phyloP scores from a whole-genome alignment of 2,113 vertebrate species.

The Phrynosoma platyrhinos region DNA sequence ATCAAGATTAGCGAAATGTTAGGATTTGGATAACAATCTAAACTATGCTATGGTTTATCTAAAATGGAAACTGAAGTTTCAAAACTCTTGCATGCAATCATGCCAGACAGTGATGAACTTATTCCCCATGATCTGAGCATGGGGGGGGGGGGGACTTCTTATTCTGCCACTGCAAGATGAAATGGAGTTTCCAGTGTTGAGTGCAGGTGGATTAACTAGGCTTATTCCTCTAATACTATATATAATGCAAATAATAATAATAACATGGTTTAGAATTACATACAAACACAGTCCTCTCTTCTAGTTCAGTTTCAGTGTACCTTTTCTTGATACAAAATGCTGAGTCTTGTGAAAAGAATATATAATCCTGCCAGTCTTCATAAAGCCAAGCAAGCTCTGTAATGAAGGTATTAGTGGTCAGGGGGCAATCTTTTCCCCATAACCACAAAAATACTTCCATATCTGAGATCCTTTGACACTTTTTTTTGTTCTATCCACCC shows the following conservation, averaged over 20 bases:
- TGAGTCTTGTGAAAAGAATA: neutral
- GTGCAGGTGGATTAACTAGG: neutral
- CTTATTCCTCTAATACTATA: neutral
- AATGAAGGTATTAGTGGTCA: neutral
- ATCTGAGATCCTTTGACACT: constrained; percentile 21
- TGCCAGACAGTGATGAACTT: neutral
- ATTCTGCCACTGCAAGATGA: no score
- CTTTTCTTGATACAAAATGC: neutral
- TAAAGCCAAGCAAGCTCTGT: neutral
- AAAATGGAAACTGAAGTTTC: neutral
- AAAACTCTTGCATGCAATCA: neutral
- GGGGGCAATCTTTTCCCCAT: neutral
- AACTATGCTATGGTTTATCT: neutral
- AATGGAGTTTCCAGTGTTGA: no score
- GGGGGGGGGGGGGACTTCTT: no score
- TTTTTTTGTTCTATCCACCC: neutral
- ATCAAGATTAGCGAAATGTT: neutral
- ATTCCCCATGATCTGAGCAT: no score
- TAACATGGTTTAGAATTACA: neutral
- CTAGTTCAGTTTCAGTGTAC: neutral
- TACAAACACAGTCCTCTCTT: neutral
- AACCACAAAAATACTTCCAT: neutral
- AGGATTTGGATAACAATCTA: neutral
- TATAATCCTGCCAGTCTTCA: neutral
- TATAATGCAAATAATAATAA: no score